Evolutionary conservation across 2,888 invertebrate species (phyloP), one percentile per base, ranked within the genome.

Genomic region (Parapristionchus giblindavisi): DNA sequence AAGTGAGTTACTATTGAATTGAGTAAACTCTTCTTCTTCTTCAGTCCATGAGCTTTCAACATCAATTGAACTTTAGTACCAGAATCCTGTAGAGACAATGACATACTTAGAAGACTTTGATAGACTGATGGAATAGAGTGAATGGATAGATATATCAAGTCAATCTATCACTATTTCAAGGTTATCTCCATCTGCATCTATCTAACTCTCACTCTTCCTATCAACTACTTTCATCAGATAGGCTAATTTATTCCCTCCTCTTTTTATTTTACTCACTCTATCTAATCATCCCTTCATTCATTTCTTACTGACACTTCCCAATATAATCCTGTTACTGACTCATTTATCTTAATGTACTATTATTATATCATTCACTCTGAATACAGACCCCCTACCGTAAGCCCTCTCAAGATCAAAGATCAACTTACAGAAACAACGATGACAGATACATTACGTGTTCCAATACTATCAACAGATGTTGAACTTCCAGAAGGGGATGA

Each of bases 11-110:
- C 76, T 21, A 86, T 75, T 11, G 84, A 77, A 21, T 79, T 77
- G 48, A 85, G 73, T 14, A 85, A 70, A 61, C 81, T 80, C 61
- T 83, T 81, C 71, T 79, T 79, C 77, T 84, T 83, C 73, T 83
- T 84, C 63, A 87, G 76, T 21, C 87, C 87, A 58, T 85, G 85
- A 17, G 86, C 84, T 60, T 85, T 84, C 58, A 87, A 78, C 78
- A 83, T 83, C 56, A 86, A 72, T 66, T 84, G 79, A 21, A 85
- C 85, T 78, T 79, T 40, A 51, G 58, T 58, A 29, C 71, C 71
- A 11, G 58, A 29, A 27, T 71, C 71, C 71, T 71, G 32, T 27
- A 71, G 6, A 32, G 38, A 54, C 17, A 70, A 6, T 14, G 54
- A 24, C 70, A 70, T 70, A 24, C 24, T 24, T 56, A 6, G 8